Evolutionary conservation across 2,797 vertebrate species (phyloP).

Genomic region (Artibeus lituratus): DNA sequence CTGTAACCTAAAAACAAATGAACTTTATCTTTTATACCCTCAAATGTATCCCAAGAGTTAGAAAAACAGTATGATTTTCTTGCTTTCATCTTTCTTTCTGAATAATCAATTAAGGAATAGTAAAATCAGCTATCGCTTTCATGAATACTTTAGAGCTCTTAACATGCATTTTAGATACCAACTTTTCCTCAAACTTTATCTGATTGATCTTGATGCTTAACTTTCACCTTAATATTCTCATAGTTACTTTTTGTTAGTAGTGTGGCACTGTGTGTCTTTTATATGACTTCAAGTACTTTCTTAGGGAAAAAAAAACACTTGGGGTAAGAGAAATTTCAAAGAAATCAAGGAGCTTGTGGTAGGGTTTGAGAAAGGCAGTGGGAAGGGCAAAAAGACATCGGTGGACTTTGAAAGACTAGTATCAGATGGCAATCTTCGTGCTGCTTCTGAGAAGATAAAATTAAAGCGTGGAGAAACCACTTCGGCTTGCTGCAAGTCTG

Average conservation of each 20-base stretch:
- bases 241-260: neutral
- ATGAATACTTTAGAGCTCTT: neutral
- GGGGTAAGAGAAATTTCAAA: neutral
- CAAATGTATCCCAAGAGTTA: neutral
- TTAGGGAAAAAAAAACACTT: neutral
- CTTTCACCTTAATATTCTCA: neutral
- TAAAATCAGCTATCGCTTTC: neutral
- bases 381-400: neutral
- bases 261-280: neutral
- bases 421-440: neutral
- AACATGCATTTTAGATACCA: neutral
- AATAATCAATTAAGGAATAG: neutral
- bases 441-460: neutral
- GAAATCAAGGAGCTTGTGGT: neutral
- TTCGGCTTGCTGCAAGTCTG: neutral
- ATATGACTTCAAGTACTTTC: neutral
- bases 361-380: neutral
- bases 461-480: neutral
- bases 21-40: neutral
- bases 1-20: neutral
- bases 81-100: neutral
- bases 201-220: neutral
- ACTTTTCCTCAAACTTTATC: neutral
- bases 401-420: neutral
- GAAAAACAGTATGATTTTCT: neutral